Evolutionary conservation across 1,140 invertebrate genomes (phyloP).

Genomic region (Eriosoma lanigerum): DNA sequence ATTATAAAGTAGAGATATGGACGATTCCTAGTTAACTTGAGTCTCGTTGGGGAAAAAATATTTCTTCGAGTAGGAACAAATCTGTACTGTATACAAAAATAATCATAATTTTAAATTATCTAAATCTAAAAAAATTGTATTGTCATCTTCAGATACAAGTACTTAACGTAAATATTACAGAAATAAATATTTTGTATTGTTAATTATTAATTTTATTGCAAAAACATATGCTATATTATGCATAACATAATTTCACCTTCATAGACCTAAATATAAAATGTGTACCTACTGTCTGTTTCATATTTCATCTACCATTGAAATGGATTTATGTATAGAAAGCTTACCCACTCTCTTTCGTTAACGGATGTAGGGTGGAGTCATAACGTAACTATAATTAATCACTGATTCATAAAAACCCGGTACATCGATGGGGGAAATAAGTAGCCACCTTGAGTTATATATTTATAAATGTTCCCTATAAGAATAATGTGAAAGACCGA

Average conservation of each 20-base stretch:
- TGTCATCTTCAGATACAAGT: not conserved
- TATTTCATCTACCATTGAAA: not conserved
- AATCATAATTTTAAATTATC: not conserved
- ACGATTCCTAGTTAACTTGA: no score
- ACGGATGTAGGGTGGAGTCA: conserved; percentile 27
- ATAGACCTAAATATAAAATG: not conserved
- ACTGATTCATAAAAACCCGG: conserved; percentile 9
- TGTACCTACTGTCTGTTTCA: not conserved
- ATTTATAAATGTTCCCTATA: not conserved
- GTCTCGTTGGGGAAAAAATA: no score
- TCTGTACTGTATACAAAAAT: no score
- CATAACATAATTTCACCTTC: not conserved
- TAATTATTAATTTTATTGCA: no score
- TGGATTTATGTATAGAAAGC: not conserved
- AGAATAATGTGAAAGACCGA: not conserved
- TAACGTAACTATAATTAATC: conserved; percentile 32
- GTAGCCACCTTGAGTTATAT: not conserved
- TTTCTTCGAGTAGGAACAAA: no score
- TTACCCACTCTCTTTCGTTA: not conserved
- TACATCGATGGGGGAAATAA: conserved; percentile 1
- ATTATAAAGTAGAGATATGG: no score
- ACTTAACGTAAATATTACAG: not conserved
- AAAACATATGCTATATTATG: no score
- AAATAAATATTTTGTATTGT: not conserved
- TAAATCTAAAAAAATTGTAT: not conserved